Evolutionary conservation across 2,888 invertebrate genomes (phyloP).

Genomic region (Metopia argyrocephala): DNA sequence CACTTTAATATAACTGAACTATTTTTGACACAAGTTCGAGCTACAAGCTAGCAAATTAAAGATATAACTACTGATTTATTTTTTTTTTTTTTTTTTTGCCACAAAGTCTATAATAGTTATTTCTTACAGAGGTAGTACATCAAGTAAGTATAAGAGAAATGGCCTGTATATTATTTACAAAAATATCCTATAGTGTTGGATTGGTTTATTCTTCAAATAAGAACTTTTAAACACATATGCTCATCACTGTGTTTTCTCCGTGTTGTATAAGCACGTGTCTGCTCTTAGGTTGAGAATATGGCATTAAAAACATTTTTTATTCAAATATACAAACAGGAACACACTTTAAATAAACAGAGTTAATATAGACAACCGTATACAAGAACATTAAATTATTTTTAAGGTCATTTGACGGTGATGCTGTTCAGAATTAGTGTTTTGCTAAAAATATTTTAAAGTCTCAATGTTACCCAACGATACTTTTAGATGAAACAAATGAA

Average conservation of each 20-base stretch:
- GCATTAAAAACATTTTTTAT: constrained; percentile 1
- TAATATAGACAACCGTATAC: not conserved
- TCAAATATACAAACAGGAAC: too few relatives aligned
- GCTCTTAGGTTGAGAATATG: not conserved
- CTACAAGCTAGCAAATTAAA: too few relatives aligned
- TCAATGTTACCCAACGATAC: not conserved
- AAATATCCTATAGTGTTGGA: too few relatives aligned
- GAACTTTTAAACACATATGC: not conserved
- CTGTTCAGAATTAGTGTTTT: constrained; percentile 10
- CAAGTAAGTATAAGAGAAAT: too few relatives aligned
- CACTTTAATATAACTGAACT: too few relatives aligned
- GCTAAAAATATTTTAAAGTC: constrained; percentile 13
- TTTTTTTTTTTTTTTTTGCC: too few relatives aligned
- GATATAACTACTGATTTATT: too few relatives aligned
- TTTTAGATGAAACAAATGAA: not conserved
- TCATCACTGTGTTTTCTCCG: not conserved
- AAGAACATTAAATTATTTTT: constrained; percentile 32
- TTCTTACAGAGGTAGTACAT: too few relatives aligned
- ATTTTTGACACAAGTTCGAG: too few relatives aligned
- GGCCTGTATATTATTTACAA: too few relatives aligned
- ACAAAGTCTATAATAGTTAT: too few relatives aligned
- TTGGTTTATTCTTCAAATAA: not conserved
- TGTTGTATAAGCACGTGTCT: constrained; percentile 16
- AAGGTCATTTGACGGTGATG: constrained; percentile 44
- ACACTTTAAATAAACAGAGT: not conserved